These are phyloP conservation scores for Epizoanthus stellaris DNA, from an alignment of 92 coral and sea anemone species.

Conservation along the genomic window DNA sequence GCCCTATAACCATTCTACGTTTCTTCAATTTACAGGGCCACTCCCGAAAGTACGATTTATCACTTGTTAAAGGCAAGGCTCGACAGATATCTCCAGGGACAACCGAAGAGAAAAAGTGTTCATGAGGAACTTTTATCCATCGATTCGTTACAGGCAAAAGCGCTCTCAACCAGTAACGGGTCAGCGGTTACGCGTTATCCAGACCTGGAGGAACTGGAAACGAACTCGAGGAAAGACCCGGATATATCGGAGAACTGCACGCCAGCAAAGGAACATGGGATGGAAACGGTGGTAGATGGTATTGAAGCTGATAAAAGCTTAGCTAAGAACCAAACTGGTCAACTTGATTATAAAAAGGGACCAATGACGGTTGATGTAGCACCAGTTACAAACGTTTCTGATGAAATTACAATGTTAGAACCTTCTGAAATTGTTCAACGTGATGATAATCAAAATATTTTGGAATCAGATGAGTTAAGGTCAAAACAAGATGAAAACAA, in stretches of 20 bases:
- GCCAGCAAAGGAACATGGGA: neutral
- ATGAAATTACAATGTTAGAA: neutral
- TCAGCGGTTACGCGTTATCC: constrained; percentile 22
- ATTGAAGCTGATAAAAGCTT: neutral
- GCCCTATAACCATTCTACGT: neutral
- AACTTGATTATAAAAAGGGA: neutral
- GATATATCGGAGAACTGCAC: neutral
- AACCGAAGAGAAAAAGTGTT: neutral
- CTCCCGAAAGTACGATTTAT: constrained; percentile 40
- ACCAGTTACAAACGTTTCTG: neutral
- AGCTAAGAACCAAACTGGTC: neutral
- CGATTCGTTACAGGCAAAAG: constrained; percentile 40
- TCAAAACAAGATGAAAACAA: neutral
- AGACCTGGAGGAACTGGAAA: constrained; percentile 21
- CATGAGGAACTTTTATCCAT: constrained; percentile 27
- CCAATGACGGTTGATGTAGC: neutral
- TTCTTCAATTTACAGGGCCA: constrained; percentile 7
- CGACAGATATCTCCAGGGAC: constrained; percentile 30
- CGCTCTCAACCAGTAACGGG: constrained; percentile 14
- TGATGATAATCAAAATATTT: neutral
- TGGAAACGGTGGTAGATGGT: constrained; percentile 1
- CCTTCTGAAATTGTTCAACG: neutral
- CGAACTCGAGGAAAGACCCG: neutral
- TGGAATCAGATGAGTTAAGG: neutral
- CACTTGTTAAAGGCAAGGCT: constrained; percentile 20